These are phyloP conservation scores for Bungarus multicinctus DNA, from an alignment of 2,113 vertebrate genomes.

Conservation along the genomic window DNA sequence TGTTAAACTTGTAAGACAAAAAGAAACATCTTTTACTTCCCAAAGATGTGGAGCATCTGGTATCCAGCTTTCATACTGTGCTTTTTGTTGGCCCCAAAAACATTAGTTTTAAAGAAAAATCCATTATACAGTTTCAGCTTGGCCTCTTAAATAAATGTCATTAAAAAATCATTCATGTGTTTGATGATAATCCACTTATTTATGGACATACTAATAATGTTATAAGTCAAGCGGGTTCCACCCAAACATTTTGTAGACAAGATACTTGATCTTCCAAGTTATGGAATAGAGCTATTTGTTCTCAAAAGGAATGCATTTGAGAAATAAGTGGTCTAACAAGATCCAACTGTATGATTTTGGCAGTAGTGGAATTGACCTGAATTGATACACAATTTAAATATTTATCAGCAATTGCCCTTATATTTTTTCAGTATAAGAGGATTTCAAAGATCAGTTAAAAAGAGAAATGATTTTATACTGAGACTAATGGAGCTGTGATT, in stretches of 20 bases:
- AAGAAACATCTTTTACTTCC: slow-evolving; percentile 60
- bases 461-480: neutral
- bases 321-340: slow-evolving; percentile 27
- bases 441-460: neutral
- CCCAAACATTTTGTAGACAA: slow-evolving; percentile 13
- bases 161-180: slow-evolving; percentile 55
- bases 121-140: slow-evolving; percentile 52
- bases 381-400: neutral
- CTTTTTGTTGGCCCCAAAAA: slow-evolving; percentile 55
- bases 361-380: neutral
- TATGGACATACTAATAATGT: slow-evolving; percentile 53
- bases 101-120: slow-evolving; percentile 60
- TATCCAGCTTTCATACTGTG: slow-evolving; percentile 58
- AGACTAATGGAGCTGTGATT: neutral
- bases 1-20: slow-evolving; percentile 39
- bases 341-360: slow-evolving; percentile 33
- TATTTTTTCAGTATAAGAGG: slow-evolving; percentile 10
- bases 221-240: slow-evolving; percentile 22
- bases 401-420: neutral
- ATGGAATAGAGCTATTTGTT: slow-evolving; percentile 17
- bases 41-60: slow-evolving; percentile 64
- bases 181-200: slow-evolving; percentile 56
- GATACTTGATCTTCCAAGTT: slow-evolving; percentile 47
- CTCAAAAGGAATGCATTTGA: slow-evolving; percentile 28
- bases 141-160: slow-evolving; percentile 58